These are phyloP conservation scores for Eolophus roseicapilla DNA, from an alignment of 2,113 vertebrate species.

Conservation along the genomic window DNA sequence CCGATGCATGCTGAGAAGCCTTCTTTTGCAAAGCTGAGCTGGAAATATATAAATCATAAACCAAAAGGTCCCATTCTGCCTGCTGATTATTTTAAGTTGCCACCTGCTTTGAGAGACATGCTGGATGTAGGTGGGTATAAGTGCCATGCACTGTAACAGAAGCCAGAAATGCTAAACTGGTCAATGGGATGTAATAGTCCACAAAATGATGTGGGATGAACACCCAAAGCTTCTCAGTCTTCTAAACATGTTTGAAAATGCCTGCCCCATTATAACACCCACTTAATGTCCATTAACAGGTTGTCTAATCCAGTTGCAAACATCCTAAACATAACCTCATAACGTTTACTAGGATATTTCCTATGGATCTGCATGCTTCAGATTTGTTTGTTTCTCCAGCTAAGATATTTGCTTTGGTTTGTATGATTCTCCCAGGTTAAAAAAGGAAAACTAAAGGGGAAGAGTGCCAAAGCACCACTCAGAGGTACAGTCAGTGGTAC, in stretches of 20 bases:
- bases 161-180: neutral
- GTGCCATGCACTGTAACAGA: neutral
- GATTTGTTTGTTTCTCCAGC: neutral
- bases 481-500: neutral
- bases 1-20: neutral
- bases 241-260: neutral
- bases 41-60: neutral
- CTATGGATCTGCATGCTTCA: neutral
- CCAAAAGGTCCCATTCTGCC: neutral
- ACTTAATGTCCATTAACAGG: neutral
- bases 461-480: neutral
- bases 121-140: neutral
- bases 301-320: neutral
- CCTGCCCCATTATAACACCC: neutral
- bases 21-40: neutral
- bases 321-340: neutral
- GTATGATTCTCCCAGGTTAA: neutral
- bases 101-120: neutral
- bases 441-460: neutral
- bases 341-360: neutral
- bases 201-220: neutral
- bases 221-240: neutral
- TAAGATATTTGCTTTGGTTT: neutral
- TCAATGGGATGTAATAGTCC: neutral
- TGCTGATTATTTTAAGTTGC: neutral